These are phyloP conservation scores for Ceratosolen fusciceps DNA, from an alignment of 1,140 invertebrate species.

Conservation along the genomic window DNA sequence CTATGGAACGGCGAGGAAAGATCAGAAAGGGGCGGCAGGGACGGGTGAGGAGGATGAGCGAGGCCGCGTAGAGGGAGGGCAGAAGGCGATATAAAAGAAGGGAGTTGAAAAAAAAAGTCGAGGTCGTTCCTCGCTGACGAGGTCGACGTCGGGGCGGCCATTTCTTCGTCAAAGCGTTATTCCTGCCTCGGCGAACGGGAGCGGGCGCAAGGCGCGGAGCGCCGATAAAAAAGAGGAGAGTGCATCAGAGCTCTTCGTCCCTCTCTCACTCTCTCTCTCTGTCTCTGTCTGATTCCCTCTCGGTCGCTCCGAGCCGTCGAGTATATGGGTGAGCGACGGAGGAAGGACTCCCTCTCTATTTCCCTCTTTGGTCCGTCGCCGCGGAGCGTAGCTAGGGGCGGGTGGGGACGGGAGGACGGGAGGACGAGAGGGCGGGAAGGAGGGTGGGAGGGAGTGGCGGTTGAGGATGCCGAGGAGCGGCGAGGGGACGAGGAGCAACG, in stretches of 20 bases:
- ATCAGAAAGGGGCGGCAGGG: constrained; percentile 22
- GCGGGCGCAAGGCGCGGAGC: constrained; percentile 58
- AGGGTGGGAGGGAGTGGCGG: too few species aligned
- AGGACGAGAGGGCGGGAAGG: constrained; percentile 47
- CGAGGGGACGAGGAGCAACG: too few species aligned
- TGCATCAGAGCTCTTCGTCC: constrained; percentile 53
- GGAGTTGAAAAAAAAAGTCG: constrained; percentile 52
- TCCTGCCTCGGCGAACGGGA: constrained; percentile 66
- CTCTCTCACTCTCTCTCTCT: constrained; percentile 53
- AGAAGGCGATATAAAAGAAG: constrained; percentile 46
- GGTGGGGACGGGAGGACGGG: neutral
- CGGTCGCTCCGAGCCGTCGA: constrained; percentile 39
- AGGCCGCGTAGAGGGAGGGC: neutral
- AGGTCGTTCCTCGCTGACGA: constrained; percentile 60
- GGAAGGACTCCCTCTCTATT: constrained; percentile 53
- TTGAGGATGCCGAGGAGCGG: too few species aligned
- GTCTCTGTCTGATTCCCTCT: constrained; percentile 53
- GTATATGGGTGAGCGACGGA: constrained; percentile 50
- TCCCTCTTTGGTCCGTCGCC: constrained; percentile 42
- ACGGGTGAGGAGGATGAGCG: constrained; percentile 29
- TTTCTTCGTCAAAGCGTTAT: constrained; percentile 71
- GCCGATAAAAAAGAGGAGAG: constrained; percentile 69
- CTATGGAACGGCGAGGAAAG: constrained; percentile 29
- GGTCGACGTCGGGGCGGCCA: constrained; percentile 64
- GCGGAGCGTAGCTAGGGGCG: neutral